A percentile compares a stretch with the other conserved stretches of the same genome.
These are phyloP conservation scores for Haliclona indistincta DNA, from an alignment of 37 sponge, comb jelly and placozoan species.

Conservation along the genomic window DNA sequence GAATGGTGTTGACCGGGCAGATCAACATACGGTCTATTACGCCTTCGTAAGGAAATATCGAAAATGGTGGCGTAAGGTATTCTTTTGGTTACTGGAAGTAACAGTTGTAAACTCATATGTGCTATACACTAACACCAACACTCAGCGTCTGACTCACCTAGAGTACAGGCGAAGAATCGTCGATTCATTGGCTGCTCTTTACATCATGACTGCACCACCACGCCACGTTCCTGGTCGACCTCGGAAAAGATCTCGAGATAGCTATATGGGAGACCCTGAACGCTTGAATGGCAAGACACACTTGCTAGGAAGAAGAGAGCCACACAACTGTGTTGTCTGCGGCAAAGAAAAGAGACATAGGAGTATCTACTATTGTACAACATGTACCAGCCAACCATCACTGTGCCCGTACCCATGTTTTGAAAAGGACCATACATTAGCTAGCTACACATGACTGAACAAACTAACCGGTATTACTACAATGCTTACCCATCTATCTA, in stretches of 20 bases:
- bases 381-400: neutral
- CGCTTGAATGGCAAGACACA: neutral
- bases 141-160: neutral
- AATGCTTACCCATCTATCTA: no score
- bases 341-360: neutral
- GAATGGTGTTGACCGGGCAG: conserved; percentile 14
- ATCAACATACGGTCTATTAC: conserved; percentile 5
- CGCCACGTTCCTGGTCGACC: neutral
- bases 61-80: conserved; percentile 21
- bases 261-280: neutral
- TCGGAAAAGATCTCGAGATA: neutral
- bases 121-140: neutral
- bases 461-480: no score
- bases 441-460: no score
- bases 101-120: neutral
- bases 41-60: neutral
- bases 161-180: neutral
- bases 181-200: neutral
- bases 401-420: no score
- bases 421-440: no score
- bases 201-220: neutral
- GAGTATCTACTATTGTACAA: conserved; percentile 1
- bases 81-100: conserved; percentile 12
- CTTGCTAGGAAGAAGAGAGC: neutral
- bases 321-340: neutral